Percentiles rank a stretch among this genome's conserved stretches.
Conservation (phyloP, 2,888 invertebrate species). For the Athalia circularis region DNA sequence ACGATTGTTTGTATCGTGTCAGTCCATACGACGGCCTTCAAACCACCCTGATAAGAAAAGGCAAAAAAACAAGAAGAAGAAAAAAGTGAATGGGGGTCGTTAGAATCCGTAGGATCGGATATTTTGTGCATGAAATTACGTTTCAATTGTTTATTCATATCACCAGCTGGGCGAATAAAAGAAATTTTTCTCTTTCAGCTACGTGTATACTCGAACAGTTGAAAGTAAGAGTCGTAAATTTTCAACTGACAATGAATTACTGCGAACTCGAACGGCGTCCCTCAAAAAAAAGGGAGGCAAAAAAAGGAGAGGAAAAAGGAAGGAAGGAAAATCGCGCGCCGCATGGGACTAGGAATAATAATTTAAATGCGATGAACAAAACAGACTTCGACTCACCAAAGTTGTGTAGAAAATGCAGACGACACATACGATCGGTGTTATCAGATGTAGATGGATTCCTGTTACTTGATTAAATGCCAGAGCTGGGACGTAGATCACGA, state of each 20-base stretch:
- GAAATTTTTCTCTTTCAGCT: too few species aligned
- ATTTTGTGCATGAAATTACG: too few species aligned
- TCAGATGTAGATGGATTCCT: constrained; percentile 86
- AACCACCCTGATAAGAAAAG: constrained; percentile 79
- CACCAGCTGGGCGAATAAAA: too few species aligned
- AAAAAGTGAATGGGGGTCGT: neutral
- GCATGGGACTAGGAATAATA: too few species aligned
- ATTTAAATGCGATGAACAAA: neutral
- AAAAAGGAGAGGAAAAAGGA: too few species aligned
- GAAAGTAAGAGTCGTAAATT: constrained; percentile 2
- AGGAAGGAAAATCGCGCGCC: too few species aligned
- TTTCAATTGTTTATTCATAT: too few species aligned
- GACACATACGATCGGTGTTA: constrained; percentile 86
- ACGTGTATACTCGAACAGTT: too few species aligned
- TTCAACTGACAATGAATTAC: constrained; percentile 22
- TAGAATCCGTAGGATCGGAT: too few species aligned
- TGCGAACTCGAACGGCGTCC: constrained; percentile 7
- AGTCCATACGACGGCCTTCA: constrained; percentile 89
- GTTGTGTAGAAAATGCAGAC: constrained; percentile 97
- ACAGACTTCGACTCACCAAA: constrained; percentile 78
- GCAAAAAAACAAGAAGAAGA: neutral
- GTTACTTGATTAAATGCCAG: constrained; percentile 92
- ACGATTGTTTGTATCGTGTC: constrained; percentile 85
- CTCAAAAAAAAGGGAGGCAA: neutral
- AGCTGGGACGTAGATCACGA: constrained; percentile 92